phyloP scores from a whole-genome alignment of 2,888 invertebrate species.

The Lacanobia oleracea region DNA sequence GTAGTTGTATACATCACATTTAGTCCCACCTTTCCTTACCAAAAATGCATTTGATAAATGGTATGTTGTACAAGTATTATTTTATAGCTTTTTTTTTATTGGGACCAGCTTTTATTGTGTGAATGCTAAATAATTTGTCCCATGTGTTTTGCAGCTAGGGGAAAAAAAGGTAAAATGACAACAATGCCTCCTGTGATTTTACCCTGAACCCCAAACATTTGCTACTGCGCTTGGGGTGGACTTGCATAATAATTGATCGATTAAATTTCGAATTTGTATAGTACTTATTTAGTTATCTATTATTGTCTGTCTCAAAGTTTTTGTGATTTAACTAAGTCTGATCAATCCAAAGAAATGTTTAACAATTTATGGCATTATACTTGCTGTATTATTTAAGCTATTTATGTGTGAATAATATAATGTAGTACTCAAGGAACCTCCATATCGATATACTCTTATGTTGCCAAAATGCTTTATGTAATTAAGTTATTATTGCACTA shows the following conservation, averaged over 20 bases:
- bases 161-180: slow-evolving; percentile 15
- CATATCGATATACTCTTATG: slow-evolving; percentile 65
- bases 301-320: slow-evolving; percentile 61
- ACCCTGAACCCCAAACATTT: not conserved
- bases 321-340: slow-evolving; percentile 81
- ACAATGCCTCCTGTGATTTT: slow-evolving; percentile 19
- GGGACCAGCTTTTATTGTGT: slow-evolving; percentile 20
- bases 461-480: slow-evolving; percentile 77
- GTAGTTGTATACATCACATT: slow-evolving; percentile 40
- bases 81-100: slow-evolving; percentile 26
- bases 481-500: slow-evolving; percentile 75
- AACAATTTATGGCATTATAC: slow-evolving; percentile 46
- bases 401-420: slow-evolving; percentile 64
- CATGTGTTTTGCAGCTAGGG: slow-evolving; percentile 20
- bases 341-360: slow-evolving; percentile 74
- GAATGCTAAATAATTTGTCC: slow-evolving; percentile 8
- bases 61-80: slow-evolving; percentile 36
- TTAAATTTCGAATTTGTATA: slow-evolving; percentile 35
- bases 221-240: slow-evolving; percentile 16
- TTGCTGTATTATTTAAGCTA: slow-evolving; percentile 66
- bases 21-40: slow-evolving; percentile 47
- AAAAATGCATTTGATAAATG: slow-evolving; percentile 53
- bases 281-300: slow-evolving; percentile 57
- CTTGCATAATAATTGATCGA: slow-evolving; percentile 6
- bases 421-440: slow-evolving; percentile 51